These are phyloP conservation scores for Thecocarcelia acutangulata DNA, from an alignment of 2,888 invertebrate species.

Conservation along the genomic window DNA sequence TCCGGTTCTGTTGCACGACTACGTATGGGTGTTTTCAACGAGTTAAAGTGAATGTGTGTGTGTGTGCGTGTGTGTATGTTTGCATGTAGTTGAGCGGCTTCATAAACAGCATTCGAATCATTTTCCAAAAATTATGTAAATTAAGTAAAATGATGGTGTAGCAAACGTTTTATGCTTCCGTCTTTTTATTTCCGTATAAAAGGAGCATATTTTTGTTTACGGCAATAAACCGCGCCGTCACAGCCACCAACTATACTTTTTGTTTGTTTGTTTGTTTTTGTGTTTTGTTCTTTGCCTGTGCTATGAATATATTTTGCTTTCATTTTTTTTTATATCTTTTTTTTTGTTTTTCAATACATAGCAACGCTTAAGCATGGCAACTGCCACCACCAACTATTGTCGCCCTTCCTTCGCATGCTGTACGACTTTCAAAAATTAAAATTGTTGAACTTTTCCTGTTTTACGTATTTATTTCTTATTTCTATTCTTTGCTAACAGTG, in stretches of 20 bases:
- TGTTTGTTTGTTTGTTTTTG: no score
- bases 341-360: neutral
- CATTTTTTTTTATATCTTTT: neutral
- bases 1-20: neutral
- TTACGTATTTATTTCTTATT: neutral
- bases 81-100: neutral
- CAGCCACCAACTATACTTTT: slow-evolving; percentile 17
- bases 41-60: neutral
- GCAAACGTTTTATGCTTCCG: slow-evolving; percentile 67
- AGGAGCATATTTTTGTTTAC: slow-evolving; percentile 66
- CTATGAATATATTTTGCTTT: slow-evolving; percentile 35
- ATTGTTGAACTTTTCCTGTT: slow-evolving; percentile 55
- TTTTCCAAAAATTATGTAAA: slow-evolving; percentile 69
- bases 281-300: no score
- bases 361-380: slow-evolving; percentile 35
- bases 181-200: slow-evolving; percentile 65
- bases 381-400: slow-evolving; percentile 36
- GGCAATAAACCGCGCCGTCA: slow-evolving; percentile 22
- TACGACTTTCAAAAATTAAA: slow-evolving; percentile 20
- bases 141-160: slow-evolving; percentile 68
- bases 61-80: neutral
- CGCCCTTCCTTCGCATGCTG: slow-evolving; percentile 22
- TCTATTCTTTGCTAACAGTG: slow-evolving; percentile 31
- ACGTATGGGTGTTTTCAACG: neutral
- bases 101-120: slow-evolving; percentile 55